phyloP scores from a whole-genome alignment of 2,888 invertebrate genomes.

The Drosophila histrio region DNA sequence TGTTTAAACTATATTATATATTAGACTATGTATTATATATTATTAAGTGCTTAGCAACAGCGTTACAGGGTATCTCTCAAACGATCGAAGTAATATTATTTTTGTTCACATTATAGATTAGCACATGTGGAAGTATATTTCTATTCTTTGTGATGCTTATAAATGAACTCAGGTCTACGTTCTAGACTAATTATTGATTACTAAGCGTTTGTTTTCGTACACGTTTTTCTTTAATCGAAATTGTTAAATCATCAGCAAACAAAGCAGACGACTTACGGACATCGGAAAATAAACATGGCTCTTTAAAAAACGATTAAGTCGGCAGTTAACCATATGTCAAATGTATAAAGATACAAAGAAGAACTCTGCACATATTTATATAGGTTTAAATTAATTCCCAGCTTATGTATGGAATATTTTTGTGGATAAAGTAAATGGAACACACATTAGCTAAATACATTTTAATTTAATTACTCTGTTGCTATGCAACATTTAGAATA shows the following conservation, averaged over 20 bases:
- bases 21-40: too few relatives aligned
- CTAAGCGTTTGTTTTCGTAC: constrained; percentile 5
- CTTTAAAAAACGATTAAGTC: constrained; percentile 34
- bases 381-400: not conserved
- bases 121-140: not conserved
- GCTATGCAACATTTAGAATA: not conserved
- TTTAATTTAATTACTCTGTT: not conserved
- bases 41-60: constrained; percentile 4
- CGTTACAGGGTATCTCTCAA: not conserved
- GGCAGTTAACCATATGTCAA: not conserved
- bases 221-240: constrained; percentile 20
- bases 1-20: too few relatives aligned
- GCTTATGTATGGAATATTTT: not conserved
- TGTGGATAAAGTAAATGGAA: too few relatives aligned
- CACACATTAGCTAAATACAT: too few relatives aligned
- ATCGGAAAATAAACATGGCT: constrained; percentile 2
- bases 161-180: constrained; percentile 44
- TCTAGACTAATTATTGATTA: constrained; percentile 50
- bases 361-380: not conserved
- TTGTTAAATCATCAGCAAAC: constrained; percentile 27
- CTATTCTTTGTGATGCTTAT: constrained; percentile 3
- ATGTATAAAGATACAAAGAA: not conserved
- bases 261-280: not conserved
- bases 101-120: not conserved
- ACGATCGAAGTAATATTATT: not conserved